Evolutionary conservation across 2,797 vertebrate genomes (phyloP), one percentile per base, ranked within the genome.

Genomic region (Furcifer pardalis): DNA sequence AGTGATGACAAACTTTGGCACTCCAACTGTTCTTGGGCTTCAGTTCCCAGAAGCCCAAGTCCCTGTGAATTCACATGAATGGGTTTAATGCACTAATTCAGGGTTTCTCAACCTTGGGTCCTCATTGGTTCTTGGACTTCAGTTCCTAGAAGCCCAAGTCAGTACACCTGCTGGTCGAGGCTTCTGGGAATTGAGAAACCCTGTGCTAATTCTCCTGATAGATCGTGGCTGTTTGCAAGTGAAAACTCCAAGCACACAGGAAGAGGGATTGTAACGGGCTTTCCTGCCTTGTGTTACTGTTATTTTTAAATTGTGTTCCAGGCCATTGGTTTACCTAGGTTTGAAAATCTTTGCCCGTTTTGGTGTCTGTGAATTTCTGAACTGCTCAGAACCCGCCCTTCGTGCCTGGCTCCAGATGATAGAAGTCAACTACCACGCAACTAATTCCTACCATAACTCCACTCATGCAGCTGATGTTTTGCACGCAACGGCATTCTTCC

Each of bases 381-480:
- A 94, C 89, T 97, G 96, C 84, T 94, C 96, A 0, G 96, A 97
- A 94, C 91, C 93, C 30, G 96, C 94, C 0, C 92, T 97, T 32
- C 91, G 96, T 83, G 94, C 96, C 0, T 97, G 97, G 97, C 92
- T 97, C 76, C 96, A 97, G 88, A 84, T 97, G 89, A 97, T 97
- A n/a, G 97, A 97, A 93, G 95, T 95, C 85, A 97, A 96, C 88
- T 97, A 97, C 86, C 97, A 97, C 60, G 91, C 96, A 7, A 95
- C 95, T 83, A 97, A 97, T 5, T 92, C 96, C 25, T 97, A 97
- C 92, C 97, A 97, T 77, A 97, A 97, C 90, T 97, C 97, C 59
- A 97, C 96, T 0, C 97, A 97, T 0, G 97, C 97, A 0, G 96
- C 96, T 0, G 97, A 97, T 0, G 97, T 97, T 25, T 91, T 97